Evolutionary conservation across 2,113 vertebrate species (phyloP).

Genomic region (Otis tarda): DNA sequence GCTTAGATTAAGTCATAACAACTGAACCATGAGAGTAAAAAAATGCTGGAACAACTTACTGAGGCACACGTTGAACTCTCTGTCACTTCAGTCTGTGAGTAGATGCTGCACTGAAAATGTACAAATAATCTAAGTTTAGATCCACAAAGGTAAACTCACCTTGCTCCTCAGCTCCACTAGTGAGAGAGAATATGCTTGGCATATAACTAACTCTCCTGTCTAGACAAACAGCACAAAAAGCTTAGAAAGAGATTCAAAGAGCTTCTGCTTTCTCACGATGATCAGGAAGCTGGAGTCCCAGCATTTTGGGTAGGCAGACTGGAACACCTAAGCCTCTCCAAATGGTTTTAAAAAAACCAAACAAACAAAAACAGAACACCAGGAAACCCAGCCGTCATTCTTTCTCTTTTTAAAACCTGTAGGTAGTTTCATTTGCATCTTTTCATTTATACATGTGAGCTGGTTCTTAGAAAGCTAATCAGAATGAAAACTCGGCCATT

Average conservation of each 20-base stretch:
- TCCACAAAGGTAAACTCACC: neutral
- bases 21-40: neutral
- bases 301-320: neutral
- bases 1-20: slow-evolving; percentile 15
- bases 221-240: neutral
- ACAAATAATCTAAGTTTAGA: neutral
- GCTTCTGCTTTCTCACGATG: neutral
- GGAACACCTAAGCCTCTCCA: neutral
- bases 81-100: neutral
- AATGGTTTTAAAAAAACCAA: neutral
- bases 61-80: neutral
- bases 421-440: neutral
- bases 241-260: neutral
- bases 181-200: neutral
- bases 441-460: neutral
- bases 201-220: neutral
- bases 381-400: neutral
- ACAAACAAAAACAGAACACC: neutral
- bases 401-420: neutral
- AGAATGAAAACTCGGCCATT: neutral
- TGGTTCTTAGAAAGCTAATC: slow-evolving; percentile 9
- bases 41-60: neutral
- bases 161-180: neutral
- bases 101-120: neutral
- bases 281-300: neutral